phyloP scores from a whole-genome alignment of 1,140 invertebrate genomes.

The Temnothorax longispinosus region DNA sequence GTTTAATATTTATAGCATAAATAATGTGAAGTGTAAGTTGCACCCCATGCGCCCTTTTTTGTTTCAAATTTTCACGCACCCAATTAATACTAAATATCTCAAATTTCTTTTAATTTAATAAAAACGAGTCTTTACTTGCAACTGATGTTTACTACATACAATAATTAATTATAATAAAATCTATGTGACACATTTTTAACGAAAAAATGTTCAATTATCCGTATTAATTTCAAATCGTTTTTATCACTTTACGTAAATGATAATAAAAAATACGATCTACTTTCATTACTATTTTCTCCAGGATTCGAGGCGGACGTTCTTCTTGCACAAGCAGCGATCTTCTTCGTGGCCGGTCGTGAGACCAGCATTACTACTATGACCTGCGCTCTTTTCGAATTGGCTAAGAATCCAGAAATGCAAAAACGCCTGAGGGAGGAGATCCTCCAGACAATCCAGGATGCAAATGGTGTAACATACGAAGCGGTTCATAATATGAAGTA shows the following conservation, averaged over 20 bases:
- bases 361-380: conserved; percentile 85
- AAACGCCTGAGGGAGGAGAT: conserved; percentile 87
- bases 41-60: too few relatives aligned
- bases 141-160: not conserved
- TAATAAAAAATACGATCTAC: not conserved
- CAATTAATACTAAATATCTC: not conserved
- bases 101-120: not conserved
- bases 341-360: conserved; percentile 86
- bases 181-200: not conserved
- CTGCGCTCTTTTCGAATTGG: conserved; percentile 82
- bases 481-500: conserved; percentile 74
- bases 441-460: conserved; percentile 75
- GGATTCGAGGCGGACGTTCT: conserved; percentile 71
- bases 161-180: not conserved
- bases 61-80: too few relatives aligned
- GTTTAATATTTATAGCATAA: too few relatives aligned
- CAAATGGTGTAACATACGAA: conserved; percentile 72
- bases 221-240: not conserved
- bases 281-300: not conserved
- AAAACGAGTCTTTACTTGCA: not conserved
- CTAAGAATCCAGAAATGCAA: conserved; percentile 73
- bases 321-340: conserved; percentile 77
- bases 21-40: too few relatives aligned
- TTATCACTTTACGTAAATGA: not conserved
- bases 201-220: not conserved